Evolutionary conservation across 2,797 vertebrate genomes (phyloP), one percentile per base, ranked within the genome.

Genomic region (Gymnopithys bicolor): DNA sequence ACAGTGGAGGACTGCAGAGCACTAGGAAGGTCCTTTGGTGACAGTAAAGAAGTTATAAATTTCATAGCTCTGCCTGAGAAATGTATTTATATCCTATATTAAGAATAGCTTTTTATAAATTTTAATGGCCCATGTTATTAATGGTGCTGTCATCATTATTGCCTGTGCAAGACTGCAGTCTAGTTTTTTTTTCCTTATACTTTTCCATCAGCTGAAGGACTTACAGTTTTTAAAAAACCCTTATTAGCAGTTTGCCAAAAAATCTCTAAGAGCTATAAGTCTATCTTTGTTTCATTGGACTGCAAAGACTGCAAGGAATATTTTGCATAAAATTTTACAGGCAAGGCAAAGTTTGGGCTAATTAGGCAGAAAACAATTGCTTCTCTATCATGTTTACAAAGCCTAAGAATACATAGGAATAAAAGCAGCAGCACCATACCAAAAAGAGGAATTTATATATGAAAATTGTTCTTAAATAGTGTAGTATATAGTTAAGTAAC

Each of bases 91-190:
- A 98, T 97, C 97, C 97, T 98, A 97, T 98, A 98, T 98, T 99
- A 98, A 98, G 97, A 98, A 98, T 96, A 97, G 97, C 96, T 98
- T 98, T 98, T 98, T 98, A 98, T 99, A 98, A 98, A 99, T 98
- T 98, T 99, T 99, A 99, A 99, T 98, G 98, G 98, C 90, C 97
- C 97, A 63, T 98, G 97, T 98, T 98, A 98, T 98, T 98, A 98
- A 99, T 99, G 98, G 98, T 97, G 96, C 96, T 97, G 97, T 97
- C 97, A 97, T 97, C 96, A 93, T 97, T 96, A 97, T 94, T 90
- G 96, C 94, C 95, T 95, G 66, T 88, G 87, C 93, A 96, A 98
- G 89, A 95, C 96, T 96, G 59, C 58, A 95, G 95, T 82, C 67
- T 87, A 93, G 96, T 93, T 93, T 80, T 80, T 55, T 55, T 46